Evolutionary conservation across 2,797 vertebrate genomes (phyloP), one percentile per base, ranked within the genome.

Genomic region (Podargus strigoides): DNA sequence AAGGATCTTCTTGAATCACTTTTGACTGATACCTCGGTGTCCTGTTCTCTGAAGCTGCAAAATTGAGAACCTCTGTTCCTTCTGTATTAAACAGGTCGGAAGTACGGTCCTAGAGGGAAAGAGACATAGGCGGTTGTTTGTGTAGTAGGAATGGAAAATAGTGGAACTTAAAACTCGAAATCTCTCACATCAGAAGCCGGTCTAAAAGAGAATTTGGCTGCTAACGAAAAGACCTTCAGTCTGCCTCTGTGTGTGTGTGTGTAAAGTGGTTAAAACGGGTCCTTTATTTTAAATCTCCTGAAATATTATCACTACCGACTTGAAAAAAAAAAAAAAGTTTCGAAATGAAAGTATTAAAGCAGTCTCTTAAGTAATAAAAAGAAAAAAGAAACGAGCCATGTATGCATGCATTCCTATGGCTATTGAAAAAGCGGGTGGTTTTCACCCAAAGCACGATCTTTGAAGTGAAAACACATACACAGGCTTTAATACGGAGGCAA

Each of bases 1-100:
- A 87, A 90, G 85, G 78, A 87, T 97, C 96, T 89, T 91, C 91
- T 94, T 96, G 89, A 96, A 82, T 94, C 83, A 46, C 6, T 80
- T 80, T 68, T 76, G 42, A 62, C 53, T 53, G 70, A 85, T 68
- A 42, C 2, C 5, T 55, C 7, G 1, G 68, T 55, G 47, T 49
- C 47, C 49, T 83, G 68, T 60, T 79, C 81, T 83, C 81, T 50
- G 60, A 79, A 89, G 72, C 13, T n/a, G 78, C 75, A 59, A 92
- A 68, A 90, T 83, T 82, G 60, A 77, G 84, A 93, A n/a, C 53
- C 2, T 2, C n/a, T 72, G 75, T 63, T 91, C 16, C 37, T 52
- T 64, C 64, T 75, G 75, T 83, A 80, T 75, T 39, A 74, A 83
- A 83, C 53, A 80, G 62, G 26, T 83, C 75, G 27, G 75, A 66